Conservation (phyloP, 2,888 invertebrate species). For the Dromius quadrimaculatus region DNA sequence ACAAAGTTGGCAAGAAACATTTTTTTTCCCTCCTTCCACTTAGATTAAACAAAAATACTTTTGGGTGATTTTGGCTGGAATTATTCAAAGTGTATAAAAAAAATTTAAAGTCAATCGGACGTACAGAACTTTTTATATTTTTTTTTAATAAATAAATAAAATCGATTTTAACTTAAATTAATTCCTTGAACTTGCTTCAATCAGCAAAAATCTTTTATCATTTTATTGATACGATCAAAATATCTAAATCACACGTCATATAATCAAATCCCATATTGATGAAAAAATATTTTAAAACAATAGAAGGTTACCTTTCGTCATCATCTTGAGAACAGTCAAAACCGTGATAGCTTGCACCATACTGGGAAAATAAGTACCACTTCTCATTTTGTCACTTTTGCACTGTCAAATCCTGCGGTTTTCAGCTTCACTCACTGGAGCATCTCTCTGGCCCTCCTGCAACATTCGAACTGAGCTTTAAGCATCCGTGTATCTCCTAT, state of each 20-base stretch:
- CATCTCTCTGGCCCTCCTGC: conserved; percentile 44
- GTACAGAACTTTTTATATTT: no score
- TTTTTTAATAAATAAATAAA: no score
- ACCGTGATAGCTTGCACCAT: conserved; percentile 90
- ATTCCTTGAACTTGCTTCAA: no score
- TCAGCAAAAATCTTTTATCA: no score
- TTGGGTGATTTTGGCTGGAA: no score
- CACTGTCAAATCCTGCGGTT: conserved; percentile 15
- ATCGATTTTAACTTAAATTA: no score
- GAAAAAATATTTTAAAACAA: not conserved
- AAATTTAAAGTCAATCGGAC: no score
- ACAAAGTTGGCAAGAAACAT: no score
- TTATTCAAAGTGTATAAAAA: no score
- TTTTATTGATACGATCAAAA: no score
- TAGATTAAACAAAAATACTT: no score
- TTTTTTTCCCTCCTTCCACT: no score
- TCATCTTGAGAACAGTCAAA: conserved; percentile 84
- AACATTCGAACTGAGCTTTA: conserved; percentile 37
- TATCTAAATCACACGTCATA: not conserved
- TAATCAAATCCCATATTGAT: not conserved
- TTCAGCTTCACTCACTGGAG: conserved; percentile 45
- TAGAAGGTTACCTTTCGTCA: conserved; percentile 76
- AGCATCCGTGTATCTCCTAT: not conserved
- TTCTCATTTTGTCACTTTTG: conserved; percentile 70
- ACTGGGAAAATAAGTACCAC: conserved; percentile 70